Evolutionary conservation across 2,113 vertebrate species (phyloP).

Genomic region (Actenoides lindsayi): DNA sequence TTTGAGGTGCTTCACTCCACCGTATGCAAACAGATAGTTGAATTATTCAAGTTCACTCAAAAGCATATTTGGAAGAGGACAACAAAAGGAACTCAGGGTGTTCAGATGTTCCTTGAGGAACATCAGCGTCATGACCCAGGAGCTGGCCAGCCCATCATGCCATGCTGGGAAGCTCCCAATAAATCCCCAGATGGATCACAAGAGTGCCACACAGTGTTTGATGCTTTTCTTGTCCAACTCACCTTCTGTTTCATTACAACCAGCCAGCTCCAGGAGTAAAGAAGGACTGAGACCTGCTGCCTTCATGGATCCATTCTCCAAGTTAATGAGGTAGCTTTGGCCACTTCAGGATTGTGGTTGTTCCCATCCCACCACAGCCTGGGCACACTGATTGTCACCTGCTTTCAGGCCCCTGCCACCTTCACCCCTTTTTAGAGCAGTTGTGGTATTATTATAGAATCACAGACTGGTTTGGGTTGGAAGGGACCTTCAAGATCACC

Average conservation of each 20-base stretch:
- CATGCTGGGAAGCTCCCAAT: neutral
- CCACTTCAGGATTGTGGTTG: neutral
- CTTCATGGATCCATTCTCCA: neutral
- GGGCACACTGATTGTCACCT: neutral
- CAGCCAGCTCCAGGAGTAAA: neutral
- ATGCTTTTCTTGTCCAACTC: neutral
- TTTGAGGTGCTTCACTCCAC: neutral
- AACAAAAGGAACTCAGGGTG: neutral
- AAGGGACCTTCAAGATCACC: too few relatives aligned
- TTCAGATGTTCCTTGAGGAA: neutral
- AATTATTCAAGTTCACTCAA: neutral
- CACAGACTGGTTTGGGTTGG: too few relatives aligned
- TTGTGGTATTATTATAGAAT: too few relatives aligned
- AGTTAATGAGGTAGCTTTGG: too few relatives aligned
- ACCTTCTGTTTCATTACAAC: neutral
- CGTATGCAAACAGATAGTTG: neutral
- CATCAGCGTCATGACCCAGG: neutral
- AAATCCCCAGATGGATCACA: neutral
- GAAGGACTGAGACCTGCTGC: neutral
- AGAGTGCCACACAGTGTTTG: neutral
- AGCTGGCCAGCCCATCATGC: neutral
- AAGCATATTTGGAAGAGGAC: neutral
- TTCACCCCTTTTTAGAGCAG: fast-evolving
- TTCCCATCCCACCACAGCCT: neutral
- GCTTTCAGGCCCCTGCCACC: neutral